These are phyloP conservation scores for Drosophila pseudoobscura DNA, from an alignment of 1,140 invertebrate species.

Conservation along the genomic window DNA sequence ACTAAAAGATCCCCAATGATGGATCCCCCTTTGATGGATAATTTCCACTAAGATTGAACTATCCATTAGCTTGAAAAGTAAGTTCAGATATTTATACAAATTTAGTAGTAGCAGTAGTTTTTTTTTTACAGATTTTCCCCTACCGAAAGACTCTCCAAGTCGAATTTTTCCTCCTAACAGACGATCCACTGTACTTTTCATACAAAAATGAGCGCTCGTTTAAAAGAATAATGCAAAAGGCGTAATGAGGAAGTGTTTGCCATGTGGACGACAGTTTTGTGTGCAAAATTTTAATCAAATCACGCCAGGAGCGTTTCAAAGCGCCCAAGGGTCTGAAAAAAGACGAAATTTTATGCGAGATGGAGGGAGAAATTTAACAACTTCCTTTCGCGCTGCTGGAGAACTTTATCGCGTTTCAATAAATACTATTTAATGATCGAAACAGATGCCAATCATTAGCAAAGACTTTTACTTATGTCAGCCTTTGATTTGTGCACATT, in stretches of 20 bases:
- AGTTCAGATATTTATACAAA: too few species aligned
- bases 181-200: constrained; percentile 12
- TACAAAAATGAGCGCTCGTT: background rate
- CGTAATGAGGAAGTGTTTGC: constrained; percentile 67
- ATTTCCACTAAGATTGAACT: too few species aligned
- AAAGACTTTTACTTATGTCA: constrained; percentile 43
- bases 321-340: constrained; percentile 3
- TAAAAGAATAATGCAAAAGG: constrained; percentile 60
- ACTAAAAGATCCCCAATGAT: too few species aligned
- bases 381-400: constrained; percentile 24
- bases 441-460: constrained; percentile 30
- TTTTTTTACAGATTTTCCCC: too few species aligned
- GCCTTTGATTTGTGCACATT: constrained; percentile 4
- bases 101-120: too few species aligned
- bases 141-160: too few species aligned
- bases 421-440: constrained; percentile 19
- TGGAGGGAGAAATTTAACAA: constrained; percentile 41
- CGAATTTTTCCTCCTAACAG: too few species aligned
- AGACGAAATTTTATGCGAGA: constrained; percentile 6
- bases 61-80: too few species aligned
- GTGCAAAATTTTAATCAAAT: constrained; percentile 52
- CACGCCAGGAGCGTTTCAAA: constrained; percentile 8
- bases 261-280: constrained; percentile 31
- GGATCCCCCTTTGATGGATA: too few species aligned
- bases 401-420: constrained; percentile 31